Evolutionary conservation across 2,888 invertebrate species (phyloP), one percentile per base, ranked within the genome.

Genomic region (Cosmopolites sordidus): DNA sequence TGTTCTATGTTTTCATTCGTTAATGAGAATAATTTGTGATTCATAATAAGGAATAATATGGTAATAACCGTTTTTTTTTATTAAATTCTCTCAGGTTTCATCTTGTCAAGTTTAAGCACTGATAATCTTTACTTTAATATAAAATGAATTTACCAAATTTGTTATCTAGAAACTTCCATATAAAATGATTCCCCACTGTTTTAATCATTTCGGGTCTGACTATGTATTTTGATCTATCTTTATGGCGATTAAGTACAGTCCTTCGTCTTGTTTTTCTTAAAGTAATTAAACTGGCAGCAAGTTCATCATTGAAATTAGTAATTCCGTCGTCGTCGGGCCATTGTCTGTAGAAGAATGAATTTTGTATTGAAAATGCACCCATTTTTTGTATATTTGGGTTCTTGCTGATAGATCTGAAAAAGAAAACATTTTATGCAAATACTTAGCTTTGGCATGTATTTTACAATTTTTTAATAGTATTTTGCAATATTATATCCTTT

Each of bases 151-250:
- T 53, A 53, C 58, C 51, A 38, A 50, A 46, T 43, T 38, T 49
- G 17, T 30, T 43, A 12, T 0, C 89, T 91, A 0, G 90, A 86
- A 2, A 88, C 70, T 93, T 92, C 93, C 94, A 94, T 12, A 93
- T 86, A 71, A 93, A 93, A 73, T 94, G 93, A 75, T 94, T 94
- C 1, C 94, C 94, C n/a, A 92, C 87, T 73, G 93, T 92, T 9
- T 92, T 84, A 1, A 92, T 88, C 47, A 85, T 80, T 58, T 86
- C 85, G 4, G 93, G 92, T 58, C 86, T 80, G 67, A 92, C 86
- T 58, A 92, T 88, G 71, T 91, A 93, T 72, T 95, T 94, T 60
- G 92, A 92, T 52, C 93, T 83, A 71, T 92, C 91, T 68, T 92
- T 92, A 65, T 93, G 88, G 0, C 90, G 90, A 75, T 92, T 92